phyloP scores from a whole-genome alignment of 2,113 vertebrate species.

The Podarcis cretensis region DNA sequence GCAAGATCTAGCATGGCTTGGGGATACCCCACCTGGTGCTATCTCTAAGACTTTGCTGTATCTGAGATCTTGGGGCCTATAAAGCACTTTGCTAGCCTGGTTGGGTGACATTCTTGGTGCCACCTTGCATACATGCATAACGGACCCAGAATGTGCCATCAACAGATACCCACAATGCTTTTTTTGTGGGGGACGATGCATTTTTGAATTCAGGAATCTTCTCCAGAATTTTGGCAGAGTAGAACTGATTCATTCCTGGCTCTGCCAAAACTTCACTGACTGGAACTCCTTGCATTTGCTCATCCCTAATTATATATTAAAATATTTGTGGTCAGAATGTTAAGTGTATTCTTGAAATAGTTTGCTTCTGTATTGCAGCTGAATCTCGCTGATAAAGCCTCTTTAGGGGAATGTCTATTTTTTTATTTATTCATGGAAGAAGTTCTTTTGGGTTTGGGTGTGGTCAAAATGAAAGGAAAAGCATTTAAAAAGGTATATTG shows the following conservation, averaged over 20 bases:
- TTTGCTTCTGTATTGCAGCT: background rate
- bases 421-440: background rate
- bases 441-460: background rate
- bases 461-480: background rate
- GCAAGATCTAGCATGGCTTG: background rate
- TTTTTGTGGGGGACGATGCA: background rate
- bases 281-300: background rate
- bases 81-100: background rate
- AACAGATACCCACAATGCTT: background rate
- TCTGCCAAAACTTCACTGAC: background rate
- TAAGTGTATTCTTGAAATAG: background rate
- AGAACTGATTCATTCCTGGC: background rate
- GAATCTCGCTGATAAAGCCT: background rate
- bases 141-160: background rate
- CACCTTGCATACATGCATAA: background rate
- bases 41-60: background rate
- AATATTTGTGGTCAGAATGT: background rate
- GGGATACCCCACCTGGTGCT: background rate
- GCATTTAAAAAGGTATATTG: background rate
- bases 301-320: background rate
- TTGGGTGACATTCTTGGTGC: background rate
- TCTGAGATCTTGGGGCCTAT: background rate
- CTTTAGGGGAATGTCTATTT: too few relatives aligned
- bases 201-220: background rate
- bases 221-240: background rate